Evolutionary conservation across 2,888 invertebrate genomes (phyloP).

Genomic region (Dichetophora obliterata): DNA sequence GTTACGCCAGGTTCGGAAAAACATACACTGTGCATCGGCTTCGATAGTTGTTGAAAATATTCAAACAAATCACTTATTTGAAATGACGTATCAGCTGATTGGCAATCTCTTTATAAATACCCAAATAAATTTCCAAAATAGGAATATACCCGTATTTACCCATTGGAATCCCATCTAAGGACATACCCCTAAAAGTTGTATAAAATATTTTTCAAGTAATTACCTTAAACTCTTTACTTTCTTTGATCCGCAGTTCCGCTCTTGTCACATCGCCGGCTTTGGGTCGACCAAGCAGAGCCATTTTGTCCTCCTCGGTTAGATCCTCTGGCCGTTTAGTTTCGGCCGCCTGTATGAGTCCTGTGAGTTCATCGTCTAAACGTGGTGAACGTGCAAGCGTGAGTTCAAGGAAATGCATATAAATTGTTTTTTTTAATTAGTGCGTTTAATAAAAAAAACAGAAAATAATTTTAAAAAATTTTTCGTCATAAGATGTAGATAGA

Average conservation of each 20-base stretch:
- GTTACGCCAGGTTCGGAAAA: too few relatives aligned
- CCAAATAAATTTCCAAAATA: too few relatives aligned
- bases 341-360: slow-evolving; percentile 75
- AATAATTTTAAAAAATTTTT: neutral
- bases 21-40: too few relatives aligned
- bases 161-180: too few relatives aligned
- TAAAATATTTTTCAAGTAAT: slow-evolving; percentile 51
- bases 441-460: neutral
- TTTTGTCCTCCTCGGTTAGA: slow-evolving; percentile 85
- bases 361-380: slow-evolving; percentile 72
- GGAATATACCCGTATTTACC: too few relatives aligned
- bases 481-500: neutral
- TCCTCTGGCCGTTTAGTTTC: slow-evolving; percentile 77
- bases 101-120: too few relatives aligned
- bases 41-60: too few relatives aligned
- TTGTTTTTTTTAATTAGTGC: neutral
- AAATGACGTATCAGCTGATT: too few relatives aligned
- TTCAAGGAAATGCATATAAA: slow-evolving; percentile 27
- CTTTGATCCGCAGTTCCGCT: slow-evolving; percentile 92
- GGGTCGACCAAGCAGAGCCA: slow-evolving; percentile 92
- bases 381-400: neutral
- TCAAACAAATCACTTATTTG: too few relatives aligned
- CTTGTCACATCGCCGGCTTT: slow-evolving; percentile 88
- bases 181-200: too few relatives aligned
- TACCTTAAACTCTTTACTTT: slow-evolving; percentile 99